Evolutionary conservation across 1,140 invertebrate species (phyloP).

Genomic region (Saccostrea glomerata): DNA sequence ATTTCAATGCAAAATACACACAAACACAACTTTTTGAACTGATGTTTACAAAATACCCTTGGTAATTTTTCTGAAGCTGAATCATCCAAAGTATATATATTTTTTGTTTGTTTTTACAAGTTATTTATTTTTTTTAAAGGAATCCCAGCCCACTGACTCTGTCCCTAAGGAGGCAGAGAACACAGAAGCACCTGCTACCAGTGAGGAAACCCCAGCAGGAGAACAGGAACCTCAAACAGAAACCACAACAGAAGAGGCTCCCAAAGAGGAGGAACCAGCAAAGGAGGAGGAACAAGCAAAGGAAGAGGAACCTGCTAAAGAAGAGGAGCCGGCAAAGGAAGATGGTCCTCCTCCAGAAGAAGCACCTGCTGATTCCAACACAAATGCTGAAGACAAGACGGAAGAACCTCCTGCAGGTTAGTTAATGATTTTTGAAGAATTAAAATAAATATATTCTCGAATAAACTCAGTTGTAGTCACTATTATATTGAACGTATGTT

Average conservation of each 20-base stretch:
- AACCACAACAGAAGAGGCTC: conserved; percentile 44
- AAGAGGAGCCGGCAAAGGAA: conserved; percentile 48
- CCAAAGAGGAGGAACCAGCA: conserved; percentile 12
- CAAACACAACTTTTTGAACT: too few species aligned
- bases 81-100: too few species aligned
- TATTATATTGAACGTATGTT: background rate
- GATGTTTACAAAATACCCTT: too few species aligned
- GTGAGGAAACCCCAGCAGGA: background rate
- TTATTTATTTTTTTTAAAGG: background rate
- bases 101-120: background rate
- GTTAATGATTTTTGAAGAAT: background rate
- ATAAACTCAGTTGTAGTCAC: background rate
- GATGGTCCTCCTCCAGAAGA: conserved; percentile 46
- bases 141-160: background rate
- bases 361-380: conserved; percentile 50
- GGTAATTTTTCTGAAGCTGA: too few species aligned
- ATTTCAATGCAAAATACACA: too few species aligned
- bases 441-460: background rate
- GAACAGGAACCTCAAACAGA: background rate
- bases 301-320: conserved; percentile 49
- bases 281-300: conserved; percentile 31
- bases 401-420: conserved; percentile 37
- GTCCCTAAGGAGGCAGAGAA: background rate
- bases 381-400: conserved; percentile 45
- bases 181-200: background rate